Percentiles rank a stretch among this genome's conserved stretches.
Conservation (phyloP, 1,140 invertebrate species). For the Hyposmocoma kahamanoa region DNA sequence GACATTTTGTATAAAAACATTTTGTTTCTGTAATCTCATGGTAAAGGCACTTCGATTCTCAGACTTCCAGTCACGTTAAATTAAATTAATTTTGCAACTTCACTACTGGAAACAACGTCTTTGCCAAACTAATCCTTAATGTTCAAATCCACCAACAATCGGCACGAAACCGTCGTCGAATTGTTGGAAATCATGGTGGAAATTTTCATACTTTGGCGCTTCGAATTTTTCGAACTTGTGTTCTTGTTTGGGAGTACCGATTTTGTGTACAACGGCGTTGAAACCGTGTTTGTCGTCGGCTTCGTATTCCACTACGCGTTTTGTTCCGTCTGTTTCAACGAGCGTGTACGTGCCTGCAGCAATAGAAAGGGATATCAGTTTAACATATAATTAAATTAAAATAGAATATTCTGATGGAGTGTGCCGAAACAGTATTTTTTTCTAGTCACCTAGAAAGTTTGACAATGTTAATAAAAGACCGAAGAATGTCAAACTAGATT, state of each 20-base stretch:
- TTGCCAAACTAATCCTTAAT: no score
- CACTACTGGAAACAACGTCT: no score
- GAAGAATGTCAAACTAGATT: background rate
- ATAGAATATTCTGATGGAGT: no score
- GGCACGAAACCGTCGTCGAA: slow-evolving; percentile 46
- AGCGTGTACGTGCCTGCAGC: slow-evolving; percentile 70
- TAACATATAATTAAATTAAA: no score
- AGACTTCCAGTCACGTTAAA: no score
- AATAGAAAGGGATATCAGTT: slow-evolving; percentile 5
- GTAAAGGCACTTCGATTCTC: no score
- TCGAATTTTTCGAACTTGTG: slow-evolving; percentile 29
- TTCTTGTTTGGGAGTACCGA: slow-evolving; percentile 54
- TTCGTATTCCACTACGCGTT: slow-evolving; percentile 76
- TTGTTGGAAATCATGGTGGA: slow-evolving; percentile 40
- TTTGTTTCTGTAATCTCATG: no score
- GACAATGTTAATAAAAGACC: no score
- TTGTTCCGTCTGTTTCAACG: slow-evolving; percentile 76
- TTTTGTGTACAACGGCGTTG: slow-evolving; percentile 75
- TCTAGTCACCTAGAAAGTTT: no score
- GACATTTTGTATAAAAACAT: no score
- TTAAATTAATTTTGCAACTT: no score
- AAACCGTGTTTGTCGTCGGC: slow-evolving; percentile 77
- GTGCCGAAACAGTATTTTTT: no score
- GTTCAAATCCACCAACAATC: slow-evolving; percentile 31
- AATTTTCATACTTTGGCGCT: slow-evolving; percentile 6